A percentile compares a stretch with the other conserved stretches of the same genome.
Evolutionary conservation across 2,113 vertebrate genomes (phyloP).

Genomic region (Microtus montanus): DNA sequence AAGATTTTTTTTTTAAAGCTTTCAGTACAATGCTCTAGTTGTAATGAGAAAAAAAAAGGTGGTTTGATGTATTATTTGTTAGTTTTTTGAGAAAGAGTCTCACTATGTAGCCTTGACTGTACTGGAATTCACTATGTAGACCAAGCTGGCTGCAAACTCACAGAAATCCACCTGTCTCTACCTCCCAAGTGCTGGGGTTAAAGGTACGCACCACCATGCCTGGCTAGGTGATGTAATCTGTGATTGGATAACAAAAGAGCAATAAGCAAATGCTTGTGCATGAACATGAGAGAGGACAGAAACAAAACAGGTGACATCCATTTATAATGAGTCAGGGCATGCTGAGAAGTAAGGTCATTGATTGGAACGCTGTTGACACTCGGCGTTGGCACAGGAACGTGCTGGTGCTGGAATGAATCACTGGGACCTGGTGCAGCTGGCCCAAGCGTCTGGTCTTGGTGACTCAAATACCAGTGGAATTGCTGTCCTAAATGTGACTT

Average conservation of each 20-base stretch:
- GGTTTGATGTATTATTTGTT: not conserved
- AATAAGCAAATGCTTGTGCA: not conserved
- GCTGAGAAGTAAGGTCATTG: not conserved
- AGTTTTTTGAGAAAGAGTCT: not conserved
- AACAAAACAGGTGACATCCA: not conserved
- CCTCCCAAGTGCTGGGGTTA: not conserved
- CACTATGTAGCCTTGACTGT: not conserved
- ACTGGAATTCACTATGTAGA: not conserved
- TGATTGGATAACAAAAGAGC: not conserved
- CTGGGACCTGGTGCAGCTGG: accelerated
- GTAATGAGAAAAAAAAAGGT: not conserved
- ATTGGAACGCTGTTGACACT: not conserved
- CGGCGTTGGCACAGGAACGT: not conserved
- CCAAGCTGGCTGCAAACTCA: not conserved
- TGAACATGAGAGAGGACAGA: not conserved
- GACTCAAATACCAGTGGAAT: not conserved
- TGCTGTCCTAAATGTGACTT: not conserved
- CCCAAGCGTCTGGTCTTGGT: not conserved
- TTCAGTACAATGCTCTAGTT: not conserved
- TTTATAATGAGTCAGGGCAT: not conserved
- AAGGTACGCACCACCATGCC: not conserved
- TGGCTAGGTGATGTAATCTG: not conserved
- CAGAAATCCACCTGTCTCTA: not conserved
- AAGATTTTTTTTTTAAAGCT: not conserved
- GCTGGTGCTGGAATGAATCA: not conserved